phyloP scores from a whole-genome alignment of 2,113 vertebrate genomes.

The Sakesphorus luctuosus region DNA sequence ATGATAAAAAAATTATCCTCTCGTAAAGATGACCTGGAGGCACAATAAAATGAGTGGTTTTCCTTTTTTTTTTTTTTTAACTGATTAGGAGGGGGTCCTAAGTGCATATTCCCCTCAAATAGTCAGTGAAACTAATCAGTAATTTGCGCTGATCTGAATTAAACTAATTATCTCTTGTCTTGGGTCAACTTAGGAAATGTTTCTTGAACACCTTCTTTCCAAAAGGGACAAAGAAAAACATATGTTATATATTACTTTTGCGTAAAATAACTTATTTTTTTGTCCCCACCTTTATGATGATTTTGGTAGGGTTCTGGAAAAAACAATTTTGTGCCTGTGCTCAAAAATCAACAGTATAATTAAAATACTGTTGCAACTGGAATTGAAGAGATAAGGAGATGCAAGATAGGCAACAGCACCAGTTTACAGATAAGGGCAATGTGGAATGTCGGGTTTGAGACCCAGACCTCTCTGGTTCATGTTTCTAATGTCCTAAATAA shows the following conservation, averaged over 20 bases:
- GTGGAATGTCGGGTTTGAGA: neutral
- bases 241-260: neutral
- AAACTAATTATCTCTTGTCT: constrained; percentile 70
- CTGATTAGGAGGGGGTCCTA: constrained; percentile 8
- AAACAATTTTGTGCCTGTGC: neutral
- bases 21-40: constrained; percentile 72
- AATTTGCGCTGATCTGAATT: constrained; percentile 77
- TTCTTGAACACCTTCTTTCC: neutral
- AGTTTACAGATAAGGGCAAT: neutral
- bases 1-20: constrained; percentile 64
- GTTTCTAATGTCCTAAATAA: neutral
- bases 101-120: constrained; percentile 58
- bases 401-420: neutral
- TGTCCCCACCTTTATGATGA: neutral
- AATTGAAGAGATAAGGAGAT: neutral
- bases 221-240: neutral
- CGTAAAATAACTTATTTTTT: neutral
- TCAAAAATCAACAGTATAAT: neutral
- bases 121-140: constrained; percentile 73
- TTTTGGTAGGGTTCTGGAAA: neutral
- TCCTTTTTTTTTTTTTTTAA: constrained; percentile 32
- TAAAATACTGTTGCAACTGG: neutral
- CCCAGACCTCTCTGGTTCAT: neutral
- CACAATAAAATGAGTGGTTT: constrained; percentile 48
- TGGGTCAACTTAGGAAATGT: neutral